phyloP scores from a whole-genome alignment of 2,888 invertebrate species.

The Auanema sp. region DNA sequence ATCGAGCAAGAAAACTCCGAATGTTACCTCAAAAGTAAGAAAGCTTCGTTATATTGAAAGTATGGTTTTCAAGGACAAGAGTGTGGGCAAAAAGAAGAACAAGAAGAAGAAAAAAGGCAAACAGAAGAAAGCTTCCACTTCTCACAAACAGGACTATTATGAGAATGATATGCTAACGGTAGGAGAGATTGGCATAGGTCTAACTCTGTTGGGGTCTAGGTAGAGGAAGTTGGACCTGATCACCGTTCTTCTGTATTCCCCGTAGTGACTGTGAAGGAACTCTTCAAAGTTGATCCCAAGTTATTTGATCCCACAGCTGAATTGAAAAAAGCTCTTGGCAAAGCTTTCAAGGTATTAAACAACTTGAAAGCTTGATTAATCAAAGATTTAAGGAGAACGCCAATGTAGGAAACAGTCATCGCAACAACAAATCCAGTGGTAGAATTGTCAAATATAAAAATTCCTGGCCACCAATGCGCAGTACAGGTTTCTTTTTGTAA shows the following conservation, averaged over 20 bases:
- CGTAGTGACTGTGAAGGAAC: conserved; percentile 4
- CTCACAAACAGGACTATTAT: conserved; percentile 6
- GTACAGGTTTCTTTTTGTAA: conserved; percentile 16
- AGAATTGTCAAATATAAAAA: conserved; percentile 41
- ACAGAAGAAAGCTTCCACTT: not conserved
- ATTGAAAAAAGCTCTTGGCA: conserved; percentile 44
- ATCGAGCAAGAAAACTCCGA: too few relatives aligned
- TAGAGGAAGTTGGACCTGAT: not conserved
- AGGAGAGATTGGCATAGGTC: too few relatives aligned
- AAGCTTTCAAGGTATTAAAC: conserved; percentile 33
- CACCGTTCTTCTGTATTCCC: not conserved
- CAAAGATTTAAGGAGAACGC: not conserved
- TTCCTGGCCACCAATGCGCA: conserved; percentile 41
- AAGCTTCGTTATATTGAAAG: not conserved
- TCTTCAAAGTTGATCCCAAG: conserved; percentile 37
- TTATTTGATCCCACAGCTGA: conserved; percentile 49
- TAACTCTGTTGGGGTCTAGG: too few relatives aligned
- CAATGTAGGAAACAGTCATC: not conserved
- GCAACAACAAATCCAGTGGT: conserved; percentile 23
- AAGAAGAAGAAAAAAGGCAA: conserved; percentile 23
- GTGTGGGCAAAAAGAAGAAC: conserved; percentile 8
- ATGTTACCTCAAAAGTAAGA: not conserved
- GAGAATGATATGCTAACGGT: not conserved
- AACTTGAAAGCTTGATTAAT: not conserved
- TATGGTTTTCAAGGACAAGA: conserved; percentile 8